Percentiles rank a stretch among this genome's conserved stretches.
Evolutionary conservation across 2,888 invertebrate genomes (phyloP).

Genomic region (Agrilus mali): DNA sequence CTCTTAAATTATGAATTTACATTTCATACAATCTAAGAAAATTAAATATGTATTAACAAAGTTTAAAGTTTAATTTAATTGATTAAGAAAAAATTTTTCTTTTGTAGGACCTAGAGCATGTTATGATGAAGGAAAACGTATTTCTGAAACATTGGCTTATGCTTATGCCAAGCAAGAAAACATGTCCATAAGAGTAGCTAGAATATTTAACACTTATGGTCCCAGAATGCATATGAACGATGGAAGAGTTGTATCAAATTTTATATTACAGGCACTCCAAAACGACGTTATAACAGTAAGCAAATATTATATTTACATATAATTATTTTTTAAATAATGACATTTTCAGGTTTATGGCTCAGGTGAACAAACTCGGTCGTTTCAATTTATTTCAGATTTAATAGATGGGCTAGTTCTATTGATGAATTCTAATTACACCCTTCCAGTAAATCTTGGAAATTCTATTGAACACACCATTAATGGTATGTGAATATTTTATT

Average conservation of each 20-base stretch:
- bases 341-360: slow-evolving; percentile 57
- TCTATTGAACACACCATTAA: slow-evolving; percentile 95
- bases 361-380: slow-evolving; percentile 87
- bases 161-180: slow-evolving; percentile 97
- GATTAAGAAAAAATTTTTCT: too few species aligned
- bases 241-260: slow-evolving; percentile 97
- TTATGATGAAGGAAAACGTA: slow-evolving; percentile 99
- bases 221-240: slow-evolving; percentile 99
- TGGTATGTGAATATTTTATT: slow-evolving; percentile 37
- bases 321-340: not conserved
- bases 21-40: too few species aligned
- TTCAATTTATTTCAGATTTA: slow-evolving; percentile 95
- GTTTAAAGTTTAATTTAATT: too few species aligned
- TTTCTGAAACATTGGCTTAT: slow-evolving; percentile 90
- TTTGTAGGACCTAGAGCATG: slow-evolving; percentile 90
- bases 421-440: slow-evolving; percentile 88
- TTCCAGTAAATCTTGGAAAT: slow-evolving; percentile 94
- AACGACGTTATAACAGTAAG: slow-evolving; percentile 85
- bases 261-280: slow-evolving; percentile 91
- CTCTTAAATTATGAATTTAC: too few species aligned
- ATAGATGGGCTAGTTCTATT: slow-evolving; percentile 86
- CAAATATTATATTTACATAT: not conserved
- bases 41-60: too few species aligned
- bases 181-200: slow-evolving; percentile 86
- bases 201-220: slow-evolving; percentile 98